Base-by-base conservation (phyloP, 2,888 invertebrate genomes). In the Aphelenchoides bicaudatus region DNA sequence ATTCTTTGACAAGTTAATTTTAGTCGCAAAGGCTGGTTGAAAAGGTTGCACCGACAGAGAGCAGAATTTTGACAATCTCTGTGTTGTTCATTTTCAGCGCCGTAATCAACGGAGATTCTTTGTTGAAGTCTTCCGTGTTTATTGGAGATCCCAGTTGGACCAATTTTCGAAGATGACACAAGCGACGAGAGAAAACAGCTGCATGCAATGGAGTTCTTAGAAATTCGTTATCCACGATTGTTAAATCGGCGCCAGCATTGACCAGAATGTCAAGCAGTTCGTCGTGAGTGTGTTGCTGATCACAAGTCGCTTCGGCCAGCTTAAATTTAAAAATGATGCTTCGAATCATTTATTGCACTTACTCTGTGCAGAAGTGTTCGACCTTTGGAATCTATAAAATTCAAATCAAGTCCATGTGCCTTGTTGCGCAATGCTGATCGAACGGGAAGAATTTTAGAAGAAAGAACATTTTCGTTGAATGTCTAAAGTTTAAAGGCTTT, bases 251-350 rank as follows among this genome's bases (percentile, higher is more conserved):
- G 23, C 43, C 43, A 19, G 43, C 43, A 43, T 43, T 43, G 16
- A 43, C 43, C 43, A 43, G 25, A 43, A 19, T 21, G 43, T 43
- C 43, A 19, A 43, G 16, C 8, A 43, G 10, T n/a, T 43, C 43
- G 23, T 43, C 43, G 16, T 19, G 8, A 6, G 43, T 43, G 23
- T 43, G 43, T 43, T 43, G 43, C 23, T 43, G 43, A n/a, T 43
- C 43, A n/a, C 43, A 43, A n/a, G 43, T 21, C 43, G 8, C 6
- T 43, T 43, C 43, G 23, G 43, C 43, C 10, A 43, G 16, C 43
- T 43, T 10, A 6, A 43, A 25, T 34, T n/a, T n/a, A n/a, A 10
- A 10, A n/a, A 34, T n/a, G n/a, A n/a, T n/a, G n/a, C n/a, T n/a
- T n/a, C n/a, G n/a, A n/a, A n/a, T n/a, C n/a, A n/a, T n/a, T n/a